phyloP scores from a whole-genome alignment of 2,113 vertebrate genomes.

The Haemorhous mexicanus region DNA sequence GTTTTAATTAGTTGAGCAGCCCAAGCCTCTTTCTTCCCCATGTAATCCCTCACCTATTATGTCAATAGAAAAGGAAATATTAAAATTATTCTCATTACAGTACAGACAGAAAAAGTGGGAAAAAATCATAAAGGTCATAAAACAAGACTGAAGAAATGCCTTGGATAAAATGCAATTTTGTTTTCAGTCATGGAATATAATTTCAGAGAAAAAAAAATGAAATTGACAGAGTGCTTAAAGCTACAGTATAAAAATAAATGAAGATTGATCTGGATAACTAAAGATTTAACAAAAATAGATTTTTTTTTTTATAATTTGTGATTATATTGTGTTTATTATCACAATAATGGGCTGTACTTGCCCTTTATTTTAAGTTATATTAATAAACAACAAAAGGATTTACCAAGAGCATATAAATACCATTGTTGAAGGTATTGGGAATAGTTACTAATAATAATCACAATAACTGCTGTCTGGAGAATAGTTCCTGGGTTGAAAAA shows the following conservation, averaged over 20 bases:
- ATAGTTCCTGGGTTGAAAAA: background rate
- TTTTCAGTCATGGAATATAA: background rate
- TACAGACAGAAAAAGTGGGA: background rate
- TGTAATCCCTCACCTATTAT: background rate
- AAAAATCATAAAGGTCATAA: background rate
- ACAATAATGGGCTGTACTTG: background rate
- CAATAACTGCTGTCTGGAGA: background rate
- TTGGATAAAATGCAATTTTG: background rate
- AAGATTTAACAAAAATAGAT: background rate
- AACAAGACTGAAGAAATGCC: background rate
- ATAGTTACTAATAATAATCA: background rate
- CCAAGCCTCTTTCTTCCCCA: background rate
- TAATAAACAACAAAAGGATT: background rate
- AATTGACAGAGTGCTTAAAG: background rate
- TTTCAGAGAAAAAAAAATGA: background rate
- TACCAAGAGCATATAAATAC: background rate
- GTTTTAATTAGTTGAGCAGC: slow-evolving; percentile 5
- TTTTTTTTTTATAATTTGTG: background rate
- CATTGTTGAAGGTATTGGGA: background rate
- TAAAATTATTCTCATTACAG: background rate
- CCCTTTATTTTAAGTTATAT: background rate
- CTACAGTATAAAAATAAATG: background rate
- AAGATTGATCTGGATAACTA: background rate
- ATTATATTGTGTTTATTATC: background rate
- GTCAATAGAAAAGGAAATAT: background rate